Evolutionary conservation across 2,113 vertebrate genomes (phyloP), one percentile per base, ranked within the genome.

Genomic region (Geococcyx californianus): DNA sequence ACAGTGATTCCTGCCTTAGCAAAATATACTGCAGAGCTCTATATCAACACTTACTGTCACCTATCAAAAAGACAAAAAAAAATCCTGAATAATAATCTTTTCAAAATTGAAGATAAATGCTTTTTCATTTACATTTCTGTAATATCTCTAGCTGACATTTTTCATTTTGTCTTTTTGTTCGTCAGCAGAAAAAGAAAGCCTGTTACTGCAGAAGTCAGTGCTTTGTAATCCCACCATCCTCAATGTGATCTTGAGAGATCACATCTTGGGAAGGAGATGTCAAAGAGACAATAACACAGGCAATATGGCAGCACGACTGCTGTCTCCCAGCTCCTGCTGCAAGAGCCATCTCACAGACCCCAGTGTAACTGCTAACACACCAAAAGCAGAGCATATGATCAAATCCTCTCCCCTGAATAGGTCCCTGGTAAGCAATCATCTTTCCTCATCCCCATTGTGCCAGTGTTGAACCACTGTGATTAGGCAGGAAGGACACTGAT

Each of bases 331-430:
- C 29, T 63, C 33, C 74, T 28, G 16, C 38, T 40, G 40, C 0
- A 0, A 64, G 25, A 87, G 31, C 29, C 5, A 2, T 77, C 34
- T 34, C n/a, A 34, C 1, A 5, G 69, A 63, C 20, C 6, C 14
- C 56, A 26, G 10, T 11, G 0, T 11, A 58, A 77, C 20, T 4
- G 9, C 33, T 64, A 78, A 64, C 2, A 2, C 45, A 42, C 38
- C 1, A 1, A 33, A 77, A 87, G 20, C 6, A 2, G 36, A 72
- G 23, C 36, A 49, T 2, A 20, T 24, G 15, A 33, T 36, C 66
- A 62, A 66, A 84, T 64, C 76, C 69, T 64, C 59, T 55, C 81
- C 49, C 51, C 14, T 51, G 93, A 80, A 34, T 1, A 58, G 29
- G 28, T 31, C 58, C 28, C 60, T 3, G 1, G 20, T 25, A 64